A percentile compares a stretch with the other conserved stretches of the same genome.
These are phyloP conservation scores for Cebus imitator DNA, from an alignment of 2,113 vertebrate species.

Conservation along the genomic window DNA sequence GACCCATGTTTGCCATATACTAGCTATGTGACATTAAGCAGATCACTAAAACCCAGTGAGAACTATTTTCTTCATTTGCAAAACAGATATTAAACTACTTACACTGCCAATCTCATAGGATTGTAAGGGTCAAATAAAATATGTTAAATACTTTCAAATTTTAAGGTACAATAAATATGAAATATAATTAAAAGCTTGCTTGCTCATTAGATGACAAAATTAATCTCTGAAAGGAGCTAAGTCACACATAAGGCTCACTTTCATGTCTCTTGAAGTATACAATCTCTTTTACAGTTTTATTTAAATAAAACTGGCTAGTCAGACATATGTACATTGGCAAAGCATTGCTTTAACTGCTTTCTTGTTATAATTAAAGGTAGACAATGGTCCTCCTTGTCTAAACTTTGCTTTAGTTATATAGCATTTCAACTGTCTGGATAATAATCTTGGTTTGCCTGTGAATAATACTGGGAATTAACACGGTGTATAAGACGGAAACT, in stretches of 20 bases:
- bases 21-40: background rate
- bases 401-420: slow-evolving; percentile 30
- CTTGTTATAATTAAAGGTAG: slow-evolving; percentile 20
- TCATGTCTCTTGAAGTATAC: background rate
- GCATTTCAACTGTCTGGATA: background rate
- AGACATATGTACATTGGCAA: background rate
- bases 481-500: background rate
- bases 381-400: slow-evolving; percentile 17
- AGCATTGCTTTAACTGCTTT: slow-evolving; percentile 30
- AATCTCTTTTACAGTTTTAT: background rate
- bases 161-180: background rate
- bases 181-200: slow-evolving; percentile 7
- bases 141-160: background rate
- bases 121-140: background rate
- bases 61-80: background rate
- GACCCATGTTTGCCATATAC: background rate
- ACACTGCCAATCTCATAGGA: background rate
- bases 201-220: slow-evolving; percentile 41
- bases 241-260: background rate
- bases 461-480: background rate
- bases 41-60: background rate
- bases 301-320: slow-evolving; percentile 7
- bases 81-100: slow-evolving; percentile 34
- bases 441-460: background rate
- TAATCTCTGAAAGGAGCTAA: slow-evolving; percentile 15